phyloP scores from a whole-genome alignment of 2,113 vertebrate species.

The Acrocephalus arundinaceus region DNA sequence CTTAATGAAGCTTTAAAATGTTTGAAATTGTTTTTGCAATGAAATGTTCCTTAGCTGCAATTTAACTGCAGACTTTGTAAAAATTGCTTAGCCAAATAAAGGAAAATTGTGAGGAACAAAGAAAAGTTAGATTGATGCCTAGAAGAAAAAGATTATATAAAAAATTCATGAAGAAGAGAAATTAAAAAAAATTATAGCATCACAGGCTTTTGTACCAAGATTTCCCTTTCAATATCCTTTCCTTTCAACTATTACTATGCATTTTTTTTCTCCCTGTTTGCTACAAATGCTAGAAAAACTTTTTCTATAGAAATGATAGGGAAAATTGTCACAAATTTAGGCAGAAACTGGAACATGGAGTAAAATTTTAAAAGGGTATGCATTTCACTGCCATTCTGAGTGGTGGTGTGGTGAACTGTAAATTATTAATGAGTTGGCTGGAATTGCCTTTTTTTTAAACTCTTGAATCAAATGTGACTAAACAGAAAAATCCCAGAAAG shows the following conservation, averaged over 20 bases:
- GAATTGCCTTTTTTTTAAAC: not conserved
- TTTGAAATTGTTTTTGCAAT: constrained; percentile 29
- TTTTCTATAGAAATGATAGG: not conserved
- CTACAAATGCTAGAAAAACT: not conserved
- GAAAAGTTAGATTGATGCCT: not conserved
- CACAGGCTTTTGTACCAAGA: not conserved
- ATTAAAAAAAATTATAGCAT: not conserved
- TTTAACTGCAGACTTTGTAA: not conserved
- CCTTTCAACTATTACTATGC: not conserved
- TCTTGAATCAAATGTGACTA: not conserved
- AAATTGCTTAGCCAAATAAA: constrained; percentile 23
- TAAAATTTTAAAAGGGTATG: not conserved
- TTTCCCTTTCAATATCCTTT: not conserved
- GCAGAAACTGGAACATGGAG: not conserved
- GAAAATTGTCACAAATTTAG: not conserved
- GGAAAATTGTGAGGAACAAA: not conserved
- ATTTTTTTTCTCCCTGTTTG: not conserved
- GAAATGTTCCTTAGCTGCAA: constrained; percentile 4
- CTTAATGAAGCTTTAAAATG: constrained; percentile 35
- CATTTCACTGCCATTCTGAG: not conserved
- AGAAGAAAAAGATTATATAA: constrained; percentile 28
- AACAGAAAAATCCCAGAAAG: not conserved
- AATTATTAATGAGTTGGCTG: not conserved
- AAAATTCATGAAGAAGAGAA: constrained; percentile 20
- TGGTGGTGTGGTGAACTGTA: not conserved